Conservation (phyloP, 2,797 vertebrate species). For the Leontopithecus rosalia region DNA sequence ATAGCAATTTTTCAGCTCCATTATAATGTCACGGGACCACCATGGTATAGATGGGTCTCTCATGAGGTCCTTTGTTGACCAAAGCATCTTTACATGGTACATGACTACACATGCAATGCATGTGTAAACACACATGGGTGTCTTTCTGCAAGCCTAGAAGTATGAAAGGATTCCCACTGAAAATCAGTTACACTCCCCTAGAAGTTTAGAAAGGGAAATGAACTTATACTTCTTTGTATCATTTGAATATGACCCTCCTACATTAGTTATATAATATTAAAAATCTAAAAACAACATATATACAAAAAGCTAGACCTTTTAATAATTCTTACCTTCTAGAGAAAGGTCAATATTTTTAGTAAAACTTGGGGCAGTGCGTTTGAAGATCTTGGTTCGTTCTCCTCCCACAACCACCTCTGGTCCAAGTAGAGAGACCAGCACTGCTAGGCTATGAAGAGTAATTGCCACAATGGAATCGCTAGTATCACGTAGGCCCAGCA, state of each 20-base stretch:
- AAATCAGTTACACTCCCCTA: background rate
- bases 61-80: background rate
- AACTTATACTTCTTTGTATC: background rate
- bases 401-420: slow-evolving; percentile 98
- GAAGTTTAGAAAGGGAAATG: background rate
- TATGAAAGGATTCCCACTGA: background rate
- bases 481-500: slow-evolving; percentile 96
- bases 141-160: background rate
- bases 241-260: background rate
- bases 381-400: slow-evolving; percentile 96
- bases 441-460: slow-evolving; percentile 95
- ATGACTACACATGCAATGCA: background rate
- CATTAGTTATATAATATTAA: background rate
- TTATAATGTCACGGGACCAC: background rate
- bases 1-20: background rate
- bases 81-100: background rate
- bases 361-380: slow-evolving; percentile 95
- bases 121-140: background rate
- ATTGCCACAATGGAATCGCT: slow-evolving; percentile 93
- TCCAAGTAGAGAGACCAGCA: slow-evolving; percentile 95
- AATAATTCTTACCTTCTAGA: slow-evolving; percentile 91
- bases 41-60: background rate
- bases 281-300: background rate
- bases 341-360: slow-evolving; percentile 93
- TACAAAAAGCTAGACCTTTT: background rate